A percentile compares a stretch with the other conserved stretches of the same genome.
Evolutionary conservation across 2,113 vertebrate species (phyloP).

Genomic region (Cryptomyrus ogoouensis): DNA sequence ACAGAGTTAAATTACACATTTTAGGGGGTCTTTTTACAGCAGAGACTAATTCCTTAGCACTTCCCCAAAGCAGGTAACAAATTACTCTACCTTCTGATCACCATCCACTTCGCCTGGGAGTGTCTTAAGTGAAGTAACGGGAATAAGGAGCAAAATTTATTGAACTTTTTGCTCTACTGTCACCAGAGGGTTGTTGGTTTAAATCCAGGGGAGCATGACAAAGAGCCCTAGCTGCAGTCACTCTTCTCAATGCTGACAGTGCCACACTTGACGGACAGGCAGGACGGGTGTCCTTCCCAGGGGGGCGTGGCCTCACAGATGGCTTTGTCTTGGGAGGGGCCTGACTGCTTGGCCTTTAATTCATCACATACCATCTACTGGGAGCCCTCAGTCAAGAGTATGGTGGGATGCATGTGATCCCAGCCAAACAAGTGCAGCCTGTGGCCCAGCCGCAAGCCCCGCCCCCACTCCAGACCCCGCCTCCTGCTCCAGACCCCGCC

Average conservation of each 20-base stretch:
- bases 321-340: constrained; percentile 40
- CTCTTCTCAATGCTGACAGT: constrained; percentile 36
- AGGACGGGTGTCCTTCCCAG: constrained; percentile 28
- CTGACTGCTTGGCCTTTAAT: constrained; percentile 33
- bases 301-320: constrained; percentile 23
- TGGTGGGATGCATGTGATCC: constrained; percentile 28
- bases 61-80: constrained; percentile 27
- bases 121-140: constrained; percentile 37
- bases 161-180: constrained; percentile 27
- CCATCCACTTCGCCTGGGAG: constrained; percentile 26
- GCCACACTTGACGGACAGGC: constrained; percentile 33
- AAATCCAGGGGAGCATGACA: constrained; percentile 16
- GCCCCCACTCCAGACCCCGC: neutral
- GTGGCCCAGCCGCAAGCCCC: constrained; percentile 14
- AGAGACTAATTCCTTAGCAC: constrained; percentile 21
- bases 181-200: constrained; percentile 24
- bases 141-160: constrained; percentile 34
- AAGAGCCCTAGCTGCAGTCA: constrained; percentile 8
- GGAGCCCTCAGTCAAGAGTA: constrained; percentile 35
- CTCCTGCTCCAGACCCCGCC: neutral
- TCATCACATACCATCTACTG: constrained; percentile 39
- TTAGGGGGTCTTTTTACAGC: constrained; percentile 14
- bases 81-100: constrained; percentile 31
- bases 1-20: neutral
- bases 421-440: constrained; percentile 27